phyloP scores from a whole-genome alignment of 2,888 invertebrate species.

The Leptinotarsa juncta region DNA sequence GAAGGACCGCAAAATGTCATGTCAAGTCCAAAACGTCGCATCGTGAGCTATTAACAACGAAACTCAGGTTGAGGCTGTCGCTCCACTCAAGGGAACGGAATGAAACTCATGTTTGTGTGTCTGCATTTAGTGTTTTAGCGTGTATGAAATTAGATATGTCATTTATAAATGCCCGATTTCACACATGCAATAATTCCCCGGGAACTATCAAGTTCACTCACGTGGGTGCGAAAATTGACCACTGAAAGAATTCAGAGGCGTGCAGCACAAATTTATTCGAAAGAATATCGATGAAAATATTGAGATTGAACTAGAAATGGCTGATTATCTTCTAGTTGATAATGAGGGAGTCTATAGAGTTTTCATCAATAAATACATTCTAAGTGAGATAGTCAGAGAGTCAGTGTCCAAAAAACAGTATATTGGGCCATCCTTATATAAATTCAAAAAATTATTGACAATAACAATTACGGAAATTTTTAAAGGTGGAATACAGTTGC shows the following conservation, averaged over 20 bases:
- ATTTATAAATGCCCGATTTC: conserved; percentile 17
- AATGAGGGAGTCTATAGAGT: too few relatives aligned
- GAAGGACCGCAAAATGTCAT: neutral
- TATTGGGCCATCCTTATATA: too few relatives aligned
- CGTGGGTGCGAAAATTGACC: conserved; percentile 8
- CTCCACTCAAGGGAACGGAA: neutral
- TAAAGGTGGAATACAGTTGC: too few relatives aligned
- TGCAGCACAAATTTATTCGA: neutral
- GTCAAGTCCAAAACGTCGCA: neutral
- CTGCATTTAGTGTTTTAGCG: conserved; percentile 19
- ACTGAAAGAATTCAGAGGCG: conserved; percentile 4
- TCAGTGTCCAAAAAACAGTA: too few relatives aligned
- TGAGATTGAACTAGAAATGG: too few relatives aligned
- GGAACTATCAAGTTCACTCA: conserved; percentile 3
- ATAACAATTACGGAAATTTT: too few relatives aligned
- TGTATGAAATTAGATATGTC: conserved; percentile 20
- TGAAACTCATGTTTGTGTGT: conserved; percentile 8
- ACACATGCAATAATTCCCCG: conserved; percentile 11
- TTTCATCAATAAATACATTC: too few relatives aligned
- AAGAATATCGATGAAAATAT: too few relatives aligned
- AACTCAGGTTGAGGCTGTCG: neutral
- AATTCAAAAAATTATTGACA: too few relatives aligned
- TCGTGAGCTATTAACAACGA: neutral
- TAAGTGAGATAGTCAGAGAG: too few relatives aligned
- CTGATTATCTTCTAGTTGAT: too few relatives aligned